Evolutionary conservation across 1,140 invertebrate genomes (phyloP).

Genomic region (Nephila pilipes): DNA sequence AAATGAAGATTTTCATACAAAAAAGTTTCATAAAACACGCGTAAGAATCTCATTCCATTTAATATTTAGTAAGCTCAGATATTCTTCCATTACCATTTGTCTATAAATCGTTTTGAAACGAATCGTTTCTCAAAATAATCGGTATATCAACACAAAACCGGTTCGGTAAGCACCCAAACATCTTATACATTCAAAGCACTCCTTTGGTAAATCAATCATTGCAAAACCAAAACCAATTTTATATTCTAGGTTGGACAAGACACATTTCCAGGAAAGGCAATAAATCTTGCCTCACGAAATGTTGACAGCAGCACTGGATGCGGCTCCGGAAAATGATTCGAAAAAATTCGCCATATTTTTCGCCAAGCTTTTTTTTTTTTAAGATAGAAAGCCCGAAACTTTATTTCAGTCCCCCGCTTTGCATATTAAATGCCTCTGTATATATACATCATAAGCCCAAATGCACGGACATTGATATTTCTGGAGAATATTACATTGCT

Average conservation of each 20-base stretch:
- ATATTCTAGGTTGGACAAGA: not conserved
- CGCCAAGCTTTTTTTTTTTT: not conserved
- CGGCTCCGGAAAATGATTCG: conserved; percentile 2
- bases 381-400: not conserved
- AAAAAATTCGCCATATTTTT: not conserved
- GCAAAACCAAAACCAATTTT: not conserved
- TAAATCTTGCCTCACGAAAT: not conserved
- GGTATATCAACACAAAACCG: too few species aligned
- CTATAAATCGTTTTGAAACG: too few species aligned
- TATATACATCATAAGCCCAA: too few species aligned
- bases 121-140: too few species aligned
- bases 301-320: not conserved
- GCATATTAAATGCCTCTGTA: not conserved
- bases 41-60: too few species aligned
- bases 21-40: too few species aligned
- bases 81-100: too few species aligned
- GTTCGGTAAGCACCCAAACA: too few species aligned
- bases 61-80: too few species aligned
- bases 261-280: not conserved
- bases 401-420: not conserved
- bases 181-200: too few species aligned
- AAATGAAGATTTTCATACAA: too few species aligned
- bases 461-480: not conserved
- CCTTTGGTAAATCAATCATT: too few species aligned
- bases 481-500: not conserved